Evolutionary conservation across 92 coral and sea anemone species (phyloP), one percentile per base, ranked within the genome.

Genomic region (Porites evermanni): DNA sequence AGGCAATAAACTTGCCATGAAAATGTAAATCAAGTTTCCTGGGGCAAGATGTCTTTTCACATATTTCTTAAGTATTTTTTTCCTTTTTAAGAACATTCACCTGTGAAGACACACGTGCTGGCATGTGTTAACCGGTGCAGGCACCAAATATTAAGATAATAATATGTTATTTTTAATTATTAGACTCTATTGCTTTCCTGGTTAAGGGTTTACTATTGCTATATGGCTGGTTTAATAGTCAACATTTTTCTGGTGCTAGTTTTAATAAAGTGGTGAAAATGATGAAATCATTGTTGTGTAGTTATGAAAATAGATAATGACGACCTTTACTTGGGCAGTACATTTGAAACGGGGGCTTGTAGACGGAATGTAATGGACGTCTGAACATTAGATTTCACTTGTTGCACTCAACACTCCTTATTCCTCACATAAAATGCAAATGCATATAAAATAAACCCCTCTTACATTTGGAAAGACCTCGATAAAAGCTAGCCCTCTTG

Each of bases 121-220:
- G 87, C 87, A 83, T 72, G 87, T 83, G 87, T 74, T 24, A 21
- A 19, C 60, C 18, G 87, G 87, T 83, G 87, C 87, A 47, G 87
- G 87, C 87, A 74, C 87, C 87, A 73, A 12, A 10, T 53, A 75
- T 69, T 9, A 56, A 56, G 26, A 26, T 24, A 51, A 51, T 18
- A 56, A 12, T 56, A 10, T 11, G 16, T 11, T 56, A 14, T 56
- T 56, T 56, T 56, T 56, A 9, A 54, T 11, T 56, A 14, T 56
- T 56, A 56, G 16, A 14, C 61, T 54, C 16, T 11, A 56, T 11
- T 11, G 61, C 61, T 56, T 8, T 11, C n/a, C 67, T 69, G n/a
- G 13, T 54, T 7, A 17, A 7, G 65, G 24, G 67, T 6, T 13
- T 16, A 44, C 61, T 56, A 23, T 75, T 67, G 1, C 7, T 50